phyloP scores from a whole-genome alignment of 2,797 vertebrate genomes.

The Octomys mimax region DNA sequence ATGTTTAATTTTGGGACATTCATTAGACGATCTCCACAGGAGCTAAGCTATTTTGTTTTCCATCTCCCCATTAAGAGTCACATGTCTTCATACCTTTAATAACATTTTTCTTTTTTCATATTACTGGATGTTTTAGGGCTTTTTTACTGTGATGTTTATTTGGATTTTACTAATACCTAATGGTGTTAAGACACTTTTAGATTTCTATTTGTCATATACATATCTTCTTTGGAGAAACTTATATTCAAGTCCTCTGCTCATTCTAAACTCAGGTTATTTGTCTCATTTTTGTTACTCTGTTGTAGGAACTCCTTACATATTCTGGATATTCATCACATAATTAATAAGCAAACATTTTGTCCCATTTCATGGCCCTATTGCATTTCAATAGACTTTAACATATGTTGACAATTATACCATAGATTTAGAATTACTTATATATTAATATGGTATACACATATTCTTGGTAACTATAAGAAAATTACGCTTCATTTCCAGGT shows the following conservation, averaged over 20 bases:
- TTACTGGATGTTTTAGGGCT: neutral
- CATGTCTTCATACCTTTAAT: neutral
- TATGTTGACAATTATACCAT: neutral
- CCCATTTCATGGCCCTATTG: neutral
- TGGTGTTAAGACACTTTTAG: neutral
- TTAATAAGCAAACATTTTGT: neutral
- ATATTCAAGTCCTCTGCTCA: neutral
- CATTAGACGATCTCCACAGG: neutral
- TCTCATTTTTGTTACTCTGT: neutral
- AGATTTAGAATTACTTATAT: neutral
- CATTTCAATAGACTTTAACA: neutral
- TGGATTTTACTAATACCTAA: neutral
- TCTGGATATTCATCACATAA: neutral
- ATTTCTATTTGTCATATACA: neutral
- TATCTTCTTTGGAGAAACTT: neutral
- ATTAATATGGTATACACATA: neutral
- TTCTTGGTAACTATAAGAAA: neutral
- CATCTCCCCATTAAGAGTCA: neutral
- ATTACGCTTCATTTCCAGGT: neutral
- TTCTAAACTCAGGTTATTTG: neutral
- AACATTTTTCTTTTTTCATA: neutral
- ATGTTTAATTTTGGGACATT: neutral
- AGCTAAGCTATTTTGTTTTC: neutral
- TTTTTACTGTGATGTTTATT: neutral
- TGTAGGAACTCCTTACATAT: neutral